phyloP scores from a whole-genome alignment of 2,888 invertebrate species.

The Tiliacea citrago region DNA sequence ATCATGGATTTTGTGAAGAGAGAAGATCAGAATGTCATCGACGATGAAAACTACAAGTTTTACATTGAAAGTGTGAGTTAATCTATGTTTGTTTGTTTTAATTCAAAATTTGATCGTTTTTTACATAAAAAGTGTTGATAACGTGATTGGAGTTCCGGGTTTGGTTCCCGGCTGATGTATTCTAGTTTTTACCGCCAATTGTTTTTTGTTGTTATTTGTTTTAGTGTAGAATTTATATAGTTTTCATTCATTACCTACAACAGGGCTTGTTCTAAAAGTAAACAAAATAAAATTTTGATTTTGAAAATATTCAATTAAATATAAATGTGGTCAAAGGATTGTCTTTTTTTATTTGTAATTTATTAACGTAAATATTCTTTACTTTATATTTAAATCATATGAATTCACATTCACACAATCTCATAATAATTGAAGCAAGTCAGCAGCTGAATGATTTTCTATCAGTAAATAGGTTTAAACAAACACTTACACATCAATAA shows the following conservation, averaged over 20 bases:
- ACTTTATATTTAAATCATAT: neutral
- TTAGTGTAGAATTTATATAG: neutral
- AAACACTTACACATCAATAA: neutral
- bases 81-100: slow-evolving; percentile 30
- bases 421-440: neutral
- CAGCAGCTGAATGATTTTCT: neutral
- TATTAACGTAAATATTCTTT: neutral
- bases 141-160: slow-evolving; percentile 59
- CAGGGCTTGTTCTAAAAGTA: neutral
- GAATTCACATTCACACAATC: too few relatives aligned
- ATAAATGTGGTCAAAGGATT: neutral
- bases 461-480: too few relatives aligned
- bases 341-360: neutral
- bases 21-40: slow-evolving; percentile 82
- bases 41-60: slow-evolving; percentile 84
- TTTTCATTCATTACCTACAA: neutral
- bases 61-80: slow-evolving; percentile 85
- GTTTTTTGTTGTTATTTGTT: slow-evolving; percentile 2
- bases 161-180: slow-evolving; percentile 34
- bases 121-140: slow-evolving; percentile 58
- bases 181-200: slow-evolving; percentile 29
- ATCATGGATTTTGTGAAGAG: slow-evolving; percentile 88
- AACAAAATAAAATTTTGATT: slow-evolving; percentile 6
- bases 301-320: neutral
- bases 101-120: slow-evolving; percentile 62